These are phyloP conservation scores for Hybognathus amarus DNA, from an alignment of 2,797 vertebrate genomes.

Conservation along the genomic window DNA sequence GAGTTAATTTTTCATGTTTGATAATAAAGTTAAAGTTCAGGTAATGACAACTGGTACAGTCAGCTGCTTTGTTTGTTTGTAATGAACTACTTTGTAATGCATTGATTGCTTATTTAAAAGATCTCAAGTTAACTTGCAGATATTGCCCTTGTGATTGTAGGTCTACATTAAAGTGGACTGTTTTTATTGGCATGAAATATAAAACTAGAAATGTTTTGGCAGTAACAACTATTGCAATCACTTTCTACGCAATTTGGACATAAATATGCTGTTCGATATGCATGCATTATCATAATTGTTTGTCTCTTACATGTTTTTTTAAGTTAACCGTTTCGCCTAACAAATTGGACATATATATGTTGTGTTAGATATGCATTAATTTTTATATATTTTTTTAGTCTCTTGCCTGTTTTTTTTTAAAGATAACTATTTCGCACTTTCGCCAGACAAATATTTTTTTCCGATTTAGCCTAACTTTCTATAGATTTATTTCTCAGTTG, in stretches of 20 bases:
- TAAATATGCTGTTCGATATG: background rate
- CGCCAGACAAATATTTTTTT: background rate
- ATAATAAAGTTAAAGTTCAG: background rate
- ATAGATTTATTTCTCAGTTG: background rate
- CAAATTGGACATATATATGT: background rate
- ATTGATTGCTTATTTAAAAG: background rate
- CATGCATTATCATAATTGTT: background rate
- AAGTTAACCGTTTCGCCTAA: background rate
- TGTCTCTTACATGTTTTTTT: background rate
- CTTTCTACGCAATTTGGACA: background rate
- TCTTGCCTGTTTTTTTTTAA: no score
- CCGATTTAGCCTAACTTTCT: no score
- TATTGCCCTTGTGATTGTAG: background rate
- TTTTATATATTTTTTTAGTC: no score
- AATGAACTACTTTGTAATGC: background rate
- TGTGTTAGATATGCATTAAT: no score
- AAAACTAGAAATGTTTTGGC: background rate
- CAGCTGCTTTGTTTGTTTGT: background rate
- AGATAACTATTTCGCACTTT: no score
- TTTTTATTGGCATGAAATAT: background rate
- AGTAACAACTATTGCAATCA: background rate
- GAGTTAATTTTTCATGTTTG: background rate
- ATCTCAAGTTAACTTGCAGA: background rate
- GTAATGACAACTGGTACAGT: background rate
- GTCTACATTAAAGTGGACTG: background rate